Percentiles rank a stretch among this genome's conserved stretches.
Conservation (phyloP, 2,113 vertebrate species). For the Misgurnus mizolepis region DNA sequence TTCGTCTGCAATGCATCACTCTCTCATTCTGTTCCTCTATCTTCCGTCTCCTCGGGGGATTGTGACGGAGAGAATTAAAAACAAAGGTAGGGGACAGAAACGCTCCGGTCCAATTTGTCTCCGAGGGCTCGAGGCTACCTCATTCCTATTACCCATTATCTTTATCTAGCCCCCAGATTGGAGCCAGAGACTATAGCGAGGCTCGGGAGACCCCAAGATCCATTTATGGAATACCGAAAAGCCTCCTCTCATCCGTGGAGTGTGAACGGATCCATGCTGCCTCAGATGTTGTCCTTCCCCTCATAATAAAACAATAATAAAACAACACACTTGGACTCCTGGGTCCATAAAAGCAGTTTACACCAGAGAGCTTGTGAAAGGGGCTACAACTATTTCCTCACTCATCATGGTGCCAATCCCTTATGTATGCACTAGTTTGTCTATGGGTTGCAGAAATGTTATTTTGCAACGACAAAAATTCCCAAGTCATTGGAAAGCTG, state of each 20-base stretch:
- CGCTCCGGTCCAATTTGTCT: conserved; percentile 78
- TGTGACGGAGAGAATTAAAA: conserved; percentile 62
- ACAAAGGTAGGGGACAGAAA: conserved; percentile 74
- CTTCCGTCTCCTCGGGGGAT: conserved; percentile 50
- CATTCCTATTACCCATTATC: conserved; percentile 91
- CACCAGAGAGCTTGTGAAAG: conserved; percentile 60
- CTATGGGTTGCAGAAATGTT: background rate
- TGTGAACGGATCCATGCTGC: background rate
- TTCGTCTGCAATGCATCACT: conserved; percentile 24
- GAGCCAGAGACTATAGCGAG: conserved; percentile 19
- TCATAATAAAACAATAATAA: conserved; percentile 69
- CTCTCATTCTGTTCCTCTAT: conserved; percentile 55
- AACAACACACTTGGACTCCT: conserved; percentile 55
- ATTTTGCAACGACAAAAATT: conserved; percentile 30
- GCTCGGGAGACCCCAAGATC: conserved; percentile 60
- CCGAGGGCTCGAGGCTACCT: conserved; percentile 67
- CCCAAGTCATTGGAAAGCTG: too few species aligned
- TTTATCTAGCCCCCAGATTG: conserved; percentile 82
- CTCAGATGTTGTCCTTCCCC: conserved; percentile 49
- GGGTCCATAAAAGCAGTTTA: conserved; percentile 67
- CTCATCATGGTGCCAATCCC: conserved; percentile 60
- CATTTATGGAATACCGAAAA: conserved; percentile 37
- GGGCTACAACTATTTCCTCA: conserved; percentile 67
- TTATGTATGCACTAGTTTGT: conserved; percentile 38
- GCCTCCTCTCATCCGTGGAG: background rate